Conservation (phyloP, 2,113 vertebrate species). For the Nyctereutes procyonoides region DNA sequence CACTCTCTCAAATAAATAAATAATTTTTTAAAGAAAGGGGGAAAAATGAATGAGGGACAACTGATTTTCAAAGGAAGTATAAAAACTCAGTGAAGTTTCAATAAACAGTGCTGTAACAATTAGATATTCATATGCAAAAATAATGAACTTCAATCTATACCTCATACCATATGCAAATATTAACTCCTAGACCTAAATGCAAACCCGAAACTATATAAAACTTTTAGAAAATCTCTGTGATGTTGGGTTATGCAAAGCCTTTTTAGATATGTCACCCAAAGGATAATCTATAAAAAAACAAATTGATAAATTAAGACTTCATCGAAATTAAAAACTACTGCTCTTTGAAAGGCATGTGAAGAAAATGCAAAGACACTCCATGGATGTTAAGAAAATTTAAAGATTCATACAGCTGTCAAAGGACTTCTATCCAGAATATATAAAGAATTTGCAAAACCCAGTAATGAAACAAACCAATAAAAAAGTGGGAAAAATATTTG, state of each 20-base stretch:
- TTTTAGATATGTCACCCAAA: neutral
- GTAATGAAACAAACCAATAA: neutral
- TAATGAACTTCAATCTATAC: neutral
- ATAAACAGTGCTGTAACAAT: neutral
- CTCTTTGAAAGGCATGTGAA: neutral
- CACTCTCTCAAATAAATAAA: neutral
- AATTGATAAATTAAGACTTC: neutral
- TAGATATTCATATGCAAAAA: neutral
- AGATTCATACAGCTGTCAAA: neutral
- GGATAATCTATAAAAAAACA: neutral
- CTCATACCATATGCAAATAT: neutral
- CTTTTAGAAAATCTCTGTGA: neutral
- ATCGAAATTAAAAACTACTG: neutral
- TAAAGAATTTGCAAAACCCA: neutral
- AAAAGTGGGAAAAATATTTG: neutral
- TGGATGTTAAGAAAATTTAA: neutral
- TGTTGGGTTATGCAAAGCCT: neutral
- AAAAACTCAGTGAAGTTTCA: slow-evolving; percentile 18
- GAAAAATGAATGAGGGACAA: neutral
- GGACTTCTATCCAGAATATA: neutral
- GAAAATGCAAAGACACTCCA: neutral
- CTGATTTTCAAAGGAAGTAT: neutral
- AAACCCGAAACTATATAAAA: neutral
- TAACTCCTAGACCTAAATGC: neutral
- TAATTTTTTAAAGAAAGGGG: neutral